Evolutionary conservation across 1,140 invertebrate genomes (phyloP), one percentile per base, ranked within the genome.

Genomic region (Dinoponera quadriceps): DNA sequence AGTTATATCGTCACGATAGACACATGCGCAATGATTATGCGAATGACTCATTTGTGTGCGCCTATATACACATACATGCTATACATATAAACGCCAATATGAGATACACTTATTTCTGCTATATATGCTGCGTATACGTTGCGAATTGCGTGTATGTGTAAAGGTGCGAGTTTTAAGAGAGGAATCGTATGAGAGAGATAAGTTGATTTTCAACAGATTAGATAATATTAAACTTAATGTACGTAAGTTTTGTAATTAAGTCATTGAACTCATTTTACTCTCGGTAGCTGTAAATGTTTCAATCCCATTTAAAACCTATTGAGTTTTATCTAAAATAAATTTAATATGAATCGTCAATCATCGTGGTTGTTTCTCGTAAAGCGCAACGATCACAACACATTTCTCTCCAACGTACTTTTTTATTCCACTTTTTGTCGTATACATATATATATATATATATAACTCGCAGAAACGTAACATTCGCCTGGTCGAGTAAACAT

Each of bases 401-500:
- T 82, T 75, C 25, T 65, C 22, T 82, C 29, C 16, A 48, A 81
- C 27, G n/a, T 63, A 22, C 62, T 78, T 82, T 78, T 82, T 82
- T 77, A 77, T 82, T 82, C 63, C 16, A 75, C 54, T 55, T 77
- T 55, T 44, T 82, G 18, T 82, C 77, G 38, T 77, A 25, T 78
- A 86, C 57, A 80, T 54, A 59, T 90, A 85, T 83, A n/a, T n/a
- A n/a, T n/a, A n/a, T n/a, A n/a, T n/a, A n/a, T n/a, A n/a, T 82
- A 84, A 83, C 27, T 78, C n/a, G 63, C 62, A 80, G 44, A 78
- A 77, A 84, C 59, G 18, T 78, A 84, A 78, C 85, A 80, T 80
- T 80, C 29, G 44, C 63, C 59, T 49, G 54, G 1, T 71, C 65
- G 69, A 66, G 29, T 68, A 80, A 33, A 77, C 29, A n/a, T 80